phyloP scores from a whole-genome alignment of 2,888 invertebrate species.

The Mesochorus sp. region DNA sequence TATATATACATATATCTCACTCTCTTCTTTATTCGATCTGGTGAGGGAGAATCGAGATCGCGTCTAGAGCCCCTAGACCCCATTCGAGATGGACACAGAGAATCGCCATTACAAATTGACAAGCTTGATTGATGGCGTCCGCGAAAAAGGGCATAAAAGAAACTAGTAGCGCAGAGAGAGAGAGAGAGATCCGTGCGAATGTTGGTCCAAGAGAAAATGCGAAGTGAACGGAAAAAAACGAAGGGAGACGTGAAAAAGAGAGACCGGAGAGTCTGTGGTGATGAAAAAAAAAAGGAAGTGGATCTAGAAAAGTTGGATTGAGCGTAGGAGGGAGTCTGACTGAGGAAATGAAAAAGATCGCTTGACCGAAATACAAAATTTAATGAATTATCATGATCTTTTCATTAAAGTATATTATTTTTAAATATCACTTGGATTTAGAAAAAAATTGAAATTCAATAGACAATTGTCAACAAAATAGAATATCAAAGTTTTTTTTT shows the following conservation, averaged over 20 bases:
- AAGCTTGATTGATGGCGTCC: constrained; percentile 83
- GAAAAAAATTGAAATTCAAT: no score
- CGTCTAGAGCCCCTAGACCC: constrained; percentile 70
- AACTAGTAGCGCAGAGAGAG: no score
- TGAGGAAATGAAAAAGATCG: background rate
- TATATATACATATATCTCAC: background rate
- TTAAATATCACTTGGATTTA: no score
- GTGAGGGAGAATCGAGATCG: constrained; percentile 56
- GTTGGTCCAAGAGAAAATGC: constrained; percentile 23
- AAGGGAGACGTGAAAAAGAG: constrained; percentile 59
- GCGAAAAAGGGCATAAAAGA: constrained; percentile 67
- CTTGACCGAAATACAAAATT: background rate
- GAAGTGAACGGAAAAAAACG: constrained; percentile 65
- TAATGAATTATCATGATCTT: no score
- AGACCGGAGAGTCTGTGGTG: constrained; percentile 68
- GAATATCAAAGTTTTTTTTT: no score
- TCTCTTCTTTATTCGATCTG: constrained; percentile 57
- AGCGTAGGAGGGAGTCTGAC: background rate
- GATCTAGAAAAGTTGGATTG: background rate
- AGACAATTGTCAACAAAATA: no score
- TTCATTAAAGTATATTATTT: no score
- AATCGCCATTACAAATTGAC: constrained; percentile 84
- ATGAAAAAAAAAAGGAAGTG: constrained; percentile 34
- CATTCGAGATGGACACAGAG: constrained; percentile 80
- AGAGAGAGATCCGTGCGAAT: constrained; percentile 7